Evolutionary conservation across 2,797 vertebrate genomes (phyloP).

Genomic region (Hoplostethus mediterraneus): DNA sequence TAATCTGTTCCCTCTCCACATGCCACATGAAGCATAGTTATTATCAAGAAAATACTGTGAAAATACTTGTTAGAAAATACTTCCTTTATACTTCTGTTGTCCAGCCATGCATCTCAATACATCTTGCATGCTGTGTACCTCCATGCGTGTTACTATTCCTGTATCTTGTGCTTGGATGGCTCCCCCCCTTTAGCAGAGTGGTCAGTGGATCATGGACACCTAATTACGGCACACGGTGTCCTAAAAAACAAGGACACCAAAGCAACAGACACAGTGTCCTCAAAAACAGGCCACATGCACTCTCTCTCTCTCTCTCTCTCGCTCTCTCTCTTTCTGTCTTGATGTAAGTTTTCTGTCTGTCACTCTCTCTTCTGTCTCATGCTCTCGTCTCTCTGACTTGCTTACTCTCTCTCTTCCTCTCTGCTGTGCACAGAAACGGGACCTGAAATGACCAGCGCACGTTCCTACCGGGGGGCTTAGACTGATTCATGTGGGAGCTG

Average conservation of each 20-base stretch:
- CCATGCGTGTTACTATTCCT: not conserved
- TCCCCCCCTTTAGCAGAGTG: slow-evolving; percentile 14
- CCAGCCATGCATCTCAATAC: not conserved
- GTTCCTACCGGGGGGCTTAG: slow-evolving; percentile 63
- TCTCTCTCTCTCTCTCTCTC: slow-evolving; percentile 14
- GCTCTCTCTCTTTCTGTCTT: not conserved
- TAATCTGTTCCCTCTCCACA: no score
- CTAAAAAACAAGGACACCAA: slow-evolving; percentile 49
- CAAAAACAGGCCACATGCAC: slow-evolving; percentile 27
- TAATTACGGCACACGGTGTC: slow-evolving; percentile 43
- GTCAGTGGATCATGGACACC: slow-evolving; percentile 41
- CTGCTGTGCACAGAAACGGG: slow-evolving; percentile 26
- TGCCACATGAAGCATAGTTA: no score
- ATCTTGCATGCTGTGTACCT: not conserved
- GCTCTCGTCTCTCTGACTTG: not conserved
- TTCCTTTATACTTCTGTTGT: not conserved
- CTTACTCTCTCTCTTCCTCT: slow-evolving; percentile 13
- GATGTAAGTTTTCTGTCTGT: not conserved
- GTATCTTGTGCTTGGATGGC: slow-evolving; percentile 2
- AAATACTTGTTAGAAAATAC: not conserved
- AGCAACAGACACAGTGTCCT: slow-evolving; percentile 42
- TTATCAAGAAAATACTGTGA: no score
- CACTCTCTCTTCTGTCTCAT: slow-evolving; percentile 2
- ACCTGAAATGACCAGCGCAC: slow-evolving; percentile 73
- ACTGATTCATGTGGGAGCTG: slow-evolving; percentile 67